Base-by-base conservation (phyloP, 2,113 vertebrate species). In the Condylura cristata region DNA sequence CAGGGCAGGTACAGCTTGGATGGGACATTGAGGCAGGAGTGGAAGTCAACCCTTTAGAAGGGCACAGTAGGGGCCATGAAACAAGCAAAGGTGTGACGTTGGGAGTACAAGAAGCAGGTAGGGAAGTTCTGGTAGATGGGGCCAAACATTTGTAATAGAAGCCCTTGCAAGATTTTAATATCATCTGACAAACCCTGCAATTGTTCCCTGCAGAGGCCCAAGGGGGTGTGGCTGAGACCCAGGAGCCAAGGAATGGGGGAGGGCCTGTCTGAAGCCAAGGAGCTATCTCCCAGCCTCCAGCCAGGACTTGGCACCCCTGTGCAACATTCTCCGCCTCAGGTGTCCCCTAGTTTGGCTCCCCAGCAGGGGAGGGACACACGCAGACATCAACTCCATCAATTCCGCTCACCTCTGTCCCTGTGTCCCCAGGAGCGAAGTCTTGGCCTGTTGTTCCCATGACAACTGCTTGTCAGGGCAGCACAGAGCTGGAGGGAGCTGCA, bases 151-250 rank as follows among this genome's bases (percentile, higher is more conserved):
- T 4, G 5, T 2, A 17, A 10, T 5, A 30, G 32, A 83, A 18
- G 46, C 20, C 86, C 58, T 60, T 4, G 28, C 32, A 41, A 44
- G 71, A 14, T 28, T 53, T 0, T 0, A 2, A 46, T 22, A 32
- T 46, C 65, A 0, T 7, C 68, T 6, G n/a, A 70, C 58, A 61
- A 53, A 24, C 26, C 22, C 51, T 20, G 58, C 88, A 24, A 28
- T 34, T 39, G 65, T 51, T 5, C 6, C 17, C 20, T 41, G 1
- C 32, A 24, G 78, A 88, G 61, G 13, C 34, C 51, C 71, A 24
- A 1, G 26, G 26, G 30, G 61, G 28, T 2, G 0, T 8, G 26
- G 24, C 1, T 39, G 9, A n/a, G 1, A 0, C 14, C 46, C 32
- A 30, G 18, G 37, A 41, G 4, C 44, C 24, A 20, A 16, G n/a